These are phyloP conservation scores for Bubo bubo DNA, from an alignment of 2,113 vertebrate species.

Conservation along the genomic window DNA sequence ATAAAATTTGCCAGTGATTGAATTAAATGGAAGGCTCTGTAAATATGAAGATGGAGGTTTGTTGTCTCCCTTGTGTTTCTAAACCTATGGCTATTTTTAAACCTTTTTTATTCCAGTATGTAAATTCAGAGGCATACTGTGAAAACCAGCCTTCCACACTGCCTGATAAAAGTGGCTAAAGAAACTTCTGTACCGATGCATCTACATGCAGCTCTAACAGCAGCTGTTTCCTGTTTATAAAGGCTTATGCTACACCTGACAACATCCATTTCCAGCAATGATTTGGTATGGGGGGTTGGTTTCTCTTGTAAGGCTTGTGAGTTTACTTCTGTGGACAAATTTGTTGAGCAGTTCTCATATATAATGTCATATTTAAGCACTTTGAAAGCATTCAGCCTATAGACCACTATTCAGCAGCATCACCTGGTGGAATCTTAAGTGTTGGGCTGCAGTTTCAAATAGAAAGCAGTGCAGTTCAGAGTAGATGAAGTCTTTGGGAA, in stretches of 20 bases:
- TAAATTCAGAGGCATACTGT: not conserved
- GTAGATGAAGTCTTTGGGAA: accelerated
- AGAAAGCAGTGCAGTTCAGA: not conserved
- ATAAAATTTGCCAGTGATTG: slow-evolving; percentile 34
- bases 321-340: not conserved
- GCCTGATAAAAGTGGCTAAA: not conserved
- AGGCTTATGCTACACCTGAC: slow-evolving; percentile 36
- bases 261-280: slow-evolving; percentile 42
- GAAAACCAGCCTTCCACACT: not conserved
- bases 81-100: slow-evolving; percentile 15
- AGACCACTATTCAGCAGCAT: not conserved
- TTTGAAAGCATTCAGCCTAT: accelerated
- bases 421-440: not conserved
- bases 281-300: not conserved
- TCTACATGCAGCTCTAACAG: slow-evolving; percentile 47
- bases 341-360: accelerated
- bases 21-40: not conserved
- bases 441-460: accelerated
- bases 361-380: accelerated
- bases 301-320: not conserved
- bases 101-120: not conserved
- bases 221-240: slow-evolving; percentile 85
- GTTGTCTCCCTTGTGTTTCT: not conserved
- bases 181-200: not conserved
- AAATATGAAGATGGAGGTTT: not conserved